Conservation (phyloP, 2,888 invertebrate genomes). For the Ecliptopera silaceata region DNA sequence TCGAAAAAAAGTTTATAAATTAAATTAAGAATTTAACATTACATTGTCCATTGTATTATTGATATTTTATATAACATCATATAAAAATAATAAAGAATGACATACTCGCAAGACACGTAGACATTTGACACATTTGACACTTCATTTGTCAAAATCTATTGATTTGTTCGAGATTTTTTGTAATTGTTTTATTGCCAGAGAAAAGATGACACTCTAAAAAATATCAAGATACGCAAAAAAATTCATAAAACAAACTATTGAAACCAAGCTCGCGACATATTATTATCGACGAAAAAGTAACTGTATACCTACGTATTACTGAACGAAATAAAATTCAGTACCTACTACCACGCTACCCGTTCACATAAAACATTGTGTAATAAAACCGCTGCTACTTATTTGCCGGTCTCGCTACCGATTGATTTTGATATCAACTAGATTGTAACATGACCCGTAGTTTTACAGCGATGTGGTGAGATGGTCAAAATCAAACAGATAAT, state of each 20-base stretch:
- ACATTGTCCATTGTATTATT: no score
- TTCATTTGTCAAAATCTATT: no score
- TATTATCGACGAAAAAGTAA: background rate
- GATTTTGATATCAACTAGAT: constrained; percentile 28
- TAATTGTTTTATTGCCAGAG: no score
- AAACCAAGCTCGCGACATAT: constrained; percentile 2
- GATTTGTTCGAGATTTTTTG: no score
- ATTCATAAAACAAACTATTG: constrained; percentile 2
- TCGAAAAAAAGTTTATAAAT: no score
- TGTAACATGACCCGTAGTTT: constrained; percentile 31
- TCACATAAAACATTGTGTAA: constrained; percentile 8
- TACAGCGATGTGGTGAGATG: constrained; percentile 32
- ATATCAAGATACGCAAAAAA: no score
- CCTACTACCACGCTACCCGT: constrained; percentile 3
- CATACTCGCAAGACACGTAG: no score
- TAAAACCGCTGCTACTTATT: constrained; percentile 11
- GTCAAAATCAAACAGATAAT: constrained; percentile 29
- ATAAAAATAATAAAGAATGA: no score
- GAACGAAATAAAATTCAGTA: constrained; percentile 7
- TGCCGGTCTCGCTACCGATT: constrained; percentile 17
- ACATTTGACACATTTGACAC: no score
- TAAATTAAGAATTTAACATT: no score
- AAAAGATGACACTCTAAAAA: no score
- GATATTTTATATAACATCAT: no score
- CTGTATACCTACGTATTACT: background rate